Conservation (phyloP, 1,140 invertebrate genomes). For the Tetramorium alpestre region DNA sequence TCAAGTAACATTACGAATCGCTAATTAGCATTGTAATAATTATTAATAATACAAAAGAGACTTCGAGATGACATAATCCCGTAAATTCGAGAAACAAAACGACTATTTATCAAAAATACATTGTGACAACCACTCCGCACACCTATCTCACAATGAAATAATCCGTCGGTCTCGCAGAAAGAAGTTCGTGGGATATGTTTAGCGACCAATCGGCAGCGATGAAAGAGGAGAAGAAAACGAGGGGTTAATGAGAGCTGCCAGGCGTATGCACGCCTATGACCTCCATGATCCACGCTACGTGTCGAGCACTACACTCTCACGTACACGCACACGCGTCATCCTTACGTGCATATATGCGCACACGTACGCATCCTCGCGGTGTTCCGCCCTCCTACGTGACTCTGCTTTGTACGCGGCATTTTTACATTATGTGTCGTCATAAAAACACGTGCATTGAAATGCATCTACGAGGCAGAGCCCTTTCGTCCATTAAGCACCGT, state of each 20-base stretch:
- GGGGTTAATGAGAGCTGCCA: conserved; percentile 74
- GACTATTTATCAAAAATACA: not conserved
- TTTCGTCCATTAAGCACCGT: conserved; percentile 7
- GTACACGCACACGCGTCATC: not conserved
- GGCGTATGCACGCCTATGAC: conserved; percentile 73
- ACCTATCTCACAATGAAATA: conserved; percentile 60
- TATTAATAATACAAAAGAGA: not conserved
- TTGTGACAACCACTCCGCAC: not conserved
- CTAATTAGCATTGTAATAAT: not conserved
- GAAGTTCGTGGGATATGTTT: conserved; percentile 71
- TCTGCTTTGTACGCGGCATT: conserved; percentile 8
- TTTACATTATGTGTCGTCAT: conserved; percentile 26
- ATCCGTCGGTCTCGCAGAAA: conserved; percentile 50
- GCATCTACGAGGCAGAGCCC: not conserved
- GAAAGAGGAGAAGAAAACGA: conserved; percentile 76
- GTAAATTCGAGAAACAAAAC: not conserved
- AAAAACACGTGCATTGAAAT: conserved; percentile 15
- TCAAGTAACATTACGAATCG: not conserved
- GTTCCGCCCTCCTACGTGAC: not conserved
- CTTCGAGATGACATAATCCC: not conserved
- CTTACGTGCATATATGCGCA: not conserved
- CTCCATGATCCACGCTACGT: conserved; percentile 62
- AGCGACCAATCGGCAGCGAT: conserved; percentile 71
- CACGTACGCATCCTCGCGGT: not conserved
- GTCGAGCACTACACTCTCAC: not conserved